Evolutionary conservation across 2,113 vertebrate species (phyloP), one percentile per base, ranked within the genome.

Genomic region (Brachypteracias leptosomus): DNA sequence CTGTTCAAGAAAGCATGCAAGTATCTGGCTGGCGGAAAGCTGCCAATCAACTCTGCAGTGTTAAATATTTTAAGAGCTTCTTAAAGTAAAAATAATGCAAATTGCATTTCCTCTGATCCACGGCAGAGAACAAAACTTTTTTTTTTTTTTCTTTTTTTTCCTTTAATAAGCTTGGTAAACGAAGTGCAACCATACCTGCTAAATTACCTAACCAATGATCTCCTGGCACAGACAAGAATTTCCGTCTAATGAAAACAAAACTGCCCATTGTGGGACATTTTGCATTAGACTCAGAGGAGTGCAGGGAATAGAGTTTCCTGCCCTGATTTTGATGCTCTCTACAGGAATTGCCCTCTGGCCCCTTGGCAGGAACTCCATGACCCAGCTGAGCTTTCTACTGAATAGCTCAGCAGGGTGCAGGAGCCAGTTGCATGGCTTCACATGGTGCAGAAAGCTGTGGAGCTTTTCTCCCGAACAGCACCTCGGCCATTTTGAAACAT

Each of bases 391-490:
- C 78, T 94, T 95, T 95, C 93, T 87, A 88, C 89, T 96, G 95
- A 97, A 97, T 93, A 96, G 92, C 95, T 95, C 95, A 89, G 96
- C 92, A 80, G 96, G 95, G 92, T 59, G 92, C 88, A 95, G 89
- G 94, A 95, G 93, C 93, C 95, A 94, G 92, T 95, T 95, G 75
- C 87, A 76, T 59, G 83, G 91, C 83, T 96, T 90, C 95, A 96
- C 80, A 95, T 90, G 94, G 87, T 52, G 91, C 73, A 90, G 73
- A 94, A 96, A 95, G 77, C 85, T 90, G 88, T 24, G 85, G 85
- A 97, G 95, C 84, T 95, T 97, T 97, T 93, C 96, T 95, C 87
- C 96, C 97, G 95, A 97, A 91, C 94, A 82, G 95, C 82, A 96
- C 89, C 95, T 97, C 85, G 0, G 92, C 95, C 94, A 96, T 96